These are phyloP conservation scores for Eulacestoma nigropectus DNA, from an alignment of 2,113 vertebrate species.

Conservation along the genomic window DNA sequence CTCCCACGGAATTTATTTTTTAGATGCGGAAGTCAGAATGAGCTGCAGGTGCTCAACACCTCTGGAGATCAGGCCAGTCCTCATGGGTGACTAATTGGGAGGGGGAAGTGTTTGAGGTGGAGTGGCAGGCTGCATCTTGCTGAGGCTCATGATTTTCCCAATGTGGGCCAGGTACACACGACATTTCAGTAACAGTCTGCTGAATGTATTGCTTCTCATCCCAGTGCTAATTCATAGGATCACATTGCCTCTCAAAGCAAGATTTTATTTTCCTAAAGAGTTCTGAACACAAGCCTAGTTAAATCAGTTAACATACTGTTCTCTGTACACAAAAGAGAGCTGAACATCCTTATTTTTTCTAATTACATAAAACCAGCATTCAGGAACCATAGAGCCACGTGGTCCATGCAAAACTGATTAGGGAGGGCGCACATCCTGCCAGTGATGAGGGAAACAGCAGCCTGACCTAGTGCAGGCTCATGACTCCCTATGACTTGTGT, in stretches of 20 bases:
- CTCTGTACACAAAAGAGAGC: neutral
- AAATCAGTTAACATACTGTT: neutral
- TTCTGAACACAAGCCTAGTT: neutral
- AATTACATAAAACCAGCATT: neutral
- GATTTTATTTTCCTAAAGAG: neutral
- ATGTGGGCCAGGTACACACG: neutral
- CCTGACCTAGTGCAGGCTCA: neutral
- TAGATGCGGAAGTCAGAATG: neutral
- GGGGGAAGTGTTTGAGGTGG: neutral
- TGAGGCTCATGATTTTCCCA: neutral
- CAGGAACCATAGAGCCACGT: neutral
- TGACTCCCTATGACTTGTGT: neutral
- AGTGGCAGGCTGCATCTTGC: neutral
- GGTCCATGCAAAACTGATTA: neutral
- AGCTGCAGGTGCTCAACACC: neutral
- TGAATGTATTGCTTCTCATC: neutral
- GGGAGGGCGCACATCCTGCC: neutral
- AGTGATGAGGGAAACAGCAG: neutral
- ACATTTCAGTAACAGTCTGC: neutral
- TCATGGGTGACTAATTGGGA: neutral
- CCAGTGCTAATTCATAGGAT: neutral
- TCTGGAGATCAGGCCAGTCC: neutral
- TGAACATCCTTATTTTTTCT: neutral
- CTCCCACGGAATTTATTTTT: neutral
- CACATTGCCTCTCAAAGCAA: neutral